Evolutionary conservation across 2,888 invertebrate genomes (phyloP).

Genomic region (Amphipoea oculea): DNA sequence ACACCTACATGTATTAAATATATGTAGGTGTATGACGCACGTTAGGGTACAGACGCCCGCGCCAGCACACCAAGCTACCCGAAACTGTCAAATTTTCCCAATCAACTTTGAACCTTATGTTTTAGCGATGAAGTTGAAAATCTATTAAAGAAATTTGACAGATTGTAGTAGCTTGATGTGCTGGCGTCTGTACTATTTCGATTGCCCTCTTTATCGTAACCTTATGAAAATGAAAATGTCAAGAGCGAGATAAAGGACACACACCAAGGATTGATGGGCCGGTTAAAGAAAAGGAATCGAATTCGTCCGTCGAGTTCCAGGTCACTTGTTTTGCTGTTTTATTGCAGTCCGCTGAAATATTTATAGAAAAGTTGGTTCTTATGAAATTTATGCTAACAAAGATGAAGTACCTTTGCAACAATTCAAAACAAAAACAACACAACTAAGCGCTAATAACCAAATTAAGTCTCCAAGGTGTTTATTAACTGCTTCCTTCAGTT

Average conservation of each 20-base stretch:
- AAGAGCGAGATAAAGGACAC: neutral
- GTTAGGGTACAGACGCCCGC: no score
- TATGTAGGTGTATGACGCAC: no score
- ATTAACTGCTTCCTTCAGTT: neutral
- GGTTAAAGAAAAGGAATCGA: neutral
- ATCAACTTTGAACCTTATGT: no score
- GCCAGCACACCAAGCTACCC: no score
- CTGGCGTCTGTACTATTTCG: neutral
- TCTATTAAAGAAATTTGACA: no score
- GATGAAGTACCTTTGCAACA: neutral
- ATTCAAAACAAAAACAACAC: neutral
- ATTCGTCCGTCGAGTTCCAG: no score
- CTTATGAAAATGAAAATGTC: neutral
- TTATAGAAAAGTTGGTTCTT: no score
- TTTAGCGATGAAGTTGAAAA: no score
- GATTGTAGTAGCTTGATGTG: no score
- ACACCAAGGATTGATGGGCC: neutral
- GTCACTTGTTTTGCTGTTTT: no score
- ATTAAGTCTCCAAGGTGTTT: neutral
- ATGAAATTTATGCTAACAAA: neutral
- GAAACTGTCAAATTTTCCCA: no score
- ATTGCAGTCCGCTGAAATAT: neutral
- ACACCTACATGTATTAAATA: no score
- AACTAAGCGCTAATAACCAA: neutral
- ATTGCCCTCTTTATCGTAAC: neutral